These are phyloP conservation scores for Pycnonotus jocosus DNA, from an alignment of 2,113 vertebrate species.

Conservation along the genomic window DNA sequence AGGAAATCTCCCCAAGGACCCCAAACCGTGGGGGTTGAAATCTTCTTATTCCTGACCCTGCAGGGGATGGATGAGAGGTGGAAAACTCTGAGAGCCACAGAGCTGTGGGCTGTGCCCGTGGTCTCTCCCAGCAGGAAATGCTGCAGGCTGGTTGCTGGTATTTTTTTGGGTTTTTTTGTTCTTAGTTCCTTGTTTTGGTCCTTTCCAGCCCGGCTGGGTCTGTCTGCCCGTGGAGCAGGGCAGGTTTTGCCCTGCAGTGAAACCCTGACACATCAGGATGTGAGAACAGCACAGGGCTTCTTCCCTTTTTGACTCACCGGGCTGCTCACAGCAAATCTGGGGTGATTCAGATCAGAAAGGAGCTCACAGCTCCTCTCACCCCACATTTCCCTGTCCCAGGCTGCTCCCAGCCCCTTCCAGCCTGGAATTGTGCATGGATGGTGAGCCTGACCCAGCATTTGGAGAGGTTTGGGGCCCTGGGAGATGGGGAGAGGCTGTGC, in stretches of 20 bases:
- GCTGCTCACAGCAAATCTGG: accelerated
- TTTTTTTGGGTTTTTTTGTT: accelerated
- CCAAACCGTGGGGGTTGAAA: neutral
- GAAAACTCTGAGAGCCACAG: accelerated
- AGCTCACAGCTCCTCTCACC: neutral
- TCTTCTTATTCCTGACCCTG: accelerated
- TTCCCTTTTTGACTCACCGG: neutral
- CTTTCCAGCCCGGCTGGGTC: neutral
- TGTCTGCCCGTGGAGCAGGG: neutral
- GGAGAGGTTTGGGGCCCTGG: neutral
- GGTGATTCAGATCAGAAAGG: accelerated
- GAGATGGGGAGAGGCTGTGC: neutral
- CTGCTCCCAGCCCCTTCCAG: accelerated
- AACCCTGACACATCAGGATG: neutral
- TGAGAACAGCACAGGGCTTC: neutral
- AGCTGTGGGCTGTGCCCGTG: neutral
- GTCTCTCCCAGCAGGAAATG: neutral
- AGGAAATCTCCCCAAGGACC: neutral
- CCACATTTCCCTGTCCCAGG: neutral
- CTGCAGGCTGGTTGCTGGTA: neutral
- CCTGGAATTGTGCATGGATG: accelerated
- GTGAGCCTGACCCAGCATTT: accelerated
- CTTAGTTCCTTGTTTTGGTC: neutral
- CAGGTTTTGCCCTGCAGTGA: neutral
- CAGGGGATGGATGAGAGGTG: neutral